Conservation (phyloP, 2,113 vertebrate genomes). For the Myocastor coypus region DNA sequence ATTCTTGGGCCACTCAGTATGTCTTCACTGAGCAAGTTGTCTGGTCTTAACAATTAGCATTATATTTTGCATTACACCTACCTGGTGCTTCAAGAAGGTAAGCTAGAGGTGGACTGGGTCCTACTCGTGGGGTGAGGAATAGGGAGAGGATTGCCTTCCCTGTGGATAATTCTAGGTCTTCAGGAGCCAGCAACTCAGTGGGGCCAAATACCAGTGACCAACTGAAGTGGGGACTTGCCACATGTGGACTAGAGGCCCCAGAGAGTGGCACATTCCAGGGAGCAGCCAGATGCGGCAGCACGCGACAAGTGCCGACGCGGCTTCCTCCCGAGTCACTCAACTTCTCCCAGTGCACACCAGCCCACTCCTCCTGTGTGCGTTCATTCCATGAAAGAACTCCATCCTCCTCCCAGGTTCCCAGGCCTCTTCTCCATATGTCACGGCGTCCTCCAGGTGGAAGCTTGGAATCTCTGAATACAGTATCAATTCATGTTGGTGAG, state of each 20-base stretch:
- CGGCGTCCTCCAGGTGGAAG: neutral
- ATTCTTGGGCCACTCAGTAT: neutral
- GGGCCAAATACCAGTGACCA: neutral
- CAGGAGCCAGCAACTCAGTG: neutral
- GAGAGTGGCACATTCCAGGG: neutral
- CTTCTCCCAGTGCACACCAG: neutral
- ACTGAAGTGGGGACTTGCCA: neutral
- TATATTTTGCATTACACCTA: neutral
- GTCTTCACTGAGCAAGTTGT: neutral
- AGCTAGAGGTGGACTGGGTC: neutral
- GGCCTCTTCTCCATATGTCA: neutral
- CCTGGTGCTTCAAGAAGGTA: neutral
- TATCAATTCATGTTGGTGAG: neutral
- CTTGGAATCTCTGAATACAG: neutral
- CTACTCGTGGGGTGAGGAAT: neutral
- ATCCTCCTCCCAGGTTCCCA: neutral
- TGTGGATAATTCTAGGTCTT: neutral
- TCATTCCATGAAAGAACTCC: neutral
- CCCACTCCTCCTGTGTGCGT: no score
- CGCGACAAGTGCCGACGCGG: accelerated
- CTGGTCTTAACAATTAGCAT: conserved; percentile 26
- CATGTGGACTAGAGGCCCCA: neutral
- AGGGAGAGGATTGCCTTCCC: neutral
- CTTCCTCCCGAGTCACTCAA: neutral
- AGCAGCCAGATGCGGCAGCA: neutral